Evolutionary conservation across 2,113 vertebrate genomes (phyloP).

Genomic region (Microtus montanus): DNA sequence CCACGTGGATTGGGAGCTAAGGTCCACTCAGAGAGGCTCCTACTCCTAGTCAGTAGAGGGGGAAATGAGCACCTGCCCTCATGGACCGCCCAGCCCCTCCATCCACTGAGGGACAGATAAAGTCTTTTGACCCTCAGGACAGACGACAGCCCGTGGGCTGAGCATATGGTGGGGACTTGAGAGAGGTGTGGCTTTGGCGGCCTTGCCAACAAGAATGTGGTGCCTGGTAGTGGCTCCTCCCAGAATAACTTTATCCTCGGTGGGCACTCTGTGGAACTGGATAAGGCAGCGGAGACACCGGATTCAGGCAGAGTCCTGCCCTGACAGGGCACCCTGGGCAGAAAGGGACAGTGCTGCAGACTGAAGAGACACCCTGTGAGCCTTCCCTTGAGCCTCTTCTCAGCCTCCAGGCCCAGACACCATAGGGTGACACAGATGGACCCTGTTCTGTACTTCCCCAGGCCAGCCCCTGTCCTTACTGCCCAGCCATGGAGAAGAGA

Average conservation of each 20-base stretch:
- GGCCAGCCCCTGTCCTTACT: neutral
- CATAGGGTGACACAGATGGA: neutral
- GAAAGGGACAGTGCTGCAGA: too few species aligned
- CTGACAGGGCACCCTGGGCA: neutral
- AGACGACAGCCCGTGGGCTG: neutral
- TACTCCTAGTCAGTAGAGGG: neutral
- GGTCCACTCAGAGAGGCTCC: neutral
- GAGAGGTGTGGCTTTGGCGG: neutral
- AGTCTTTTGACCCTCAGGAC: neutral
- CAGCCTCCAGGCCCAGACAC: neutral
- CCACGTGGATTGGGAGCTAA: too few species aligned
- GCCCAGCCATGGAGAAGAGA: neutral
- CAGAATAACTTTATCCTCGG: neutral
- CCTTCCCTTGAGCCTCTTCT: neutral
- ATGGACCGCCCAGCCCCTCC: neutral
- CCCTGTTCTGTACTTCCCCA: neutral
- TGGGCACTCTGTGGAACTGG: neutral
- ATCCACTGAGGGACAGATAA: neutral
- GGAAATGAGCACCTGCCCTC: neutral
- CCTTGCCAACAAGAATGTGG: neutral
- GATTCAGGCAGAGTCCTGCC: neutral
- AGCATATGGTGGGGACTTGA: neutral
- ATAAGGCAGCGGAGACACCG: too few species aligned
- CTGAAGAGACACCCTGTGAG: neutral
- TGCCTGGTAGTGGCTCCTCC: too few species aligned